Conservation (phyloP, 2,888 invertebrate species). For the Dynastes tityus region DNA sequence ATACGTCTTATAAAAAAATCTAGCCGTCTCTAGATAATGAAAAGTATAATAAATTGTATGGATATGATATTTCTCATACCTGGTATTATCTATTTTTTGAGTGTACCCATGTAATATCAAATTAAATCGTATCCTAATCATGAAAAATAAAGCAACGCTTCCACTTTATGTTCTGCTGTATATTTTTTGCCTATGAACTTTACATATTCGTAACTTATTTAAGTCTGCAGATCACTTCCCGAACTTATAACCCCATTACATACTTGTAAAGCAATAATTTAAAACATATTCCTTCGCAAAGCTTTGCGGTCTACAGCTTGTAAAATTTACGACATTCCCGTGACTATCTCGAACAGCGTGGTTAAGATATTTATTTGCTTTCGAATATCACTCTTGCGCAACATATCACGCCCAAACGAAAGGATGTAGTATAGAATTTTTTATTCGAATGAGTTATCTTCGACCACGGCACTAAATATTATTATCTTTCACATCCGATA, state of each 20-base stretch:
- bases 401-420: slow-evolving; percentile 10
- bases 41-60: too few relatives aligned
- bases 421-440: slow-evolving; percentile 17
- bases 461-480: slow-evolving; percentile 16
- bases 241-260: slow-evolving; percentile 49
- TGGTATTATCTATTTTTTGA: too few relatives aligned
- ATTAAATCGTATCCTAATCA: too few relatives aligned
- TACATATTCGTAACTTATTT: too few relatives aligned
- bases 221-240: neutral
- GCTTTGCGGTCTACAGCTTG: slow-evolving; percentile 59
- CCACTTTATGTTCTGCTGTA: too few relatives aligned
- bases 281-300: slow-evolving; percentile 57
- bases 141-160: too few relatives aligned
- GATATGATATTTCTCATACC: too few relatives aligned
- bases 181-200: too few relatives aligned
- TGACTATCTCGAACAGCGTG: slow-evolving; percentile 5
- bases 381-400: slow-evolving; percentile 28
- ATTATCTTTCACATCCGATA: slow-evolving; percentile 33
- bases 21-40: too few relatives aligned
- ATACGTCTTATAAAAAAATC: too few relatives aligned
- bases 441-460: slow-evolving; percentile 29
- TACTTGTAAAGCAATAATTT: slow-evolving; percentile 50
- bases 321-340: slow-evolving; percentile 57
- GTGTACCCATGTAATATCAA: too few relatives aligned
- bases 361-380: slow-evolving; percentile 37